Base-by-base conservation (phyloP, 1,140 invertebrate genomes). In the Stenopsyche tienmushanensis region DNA sequence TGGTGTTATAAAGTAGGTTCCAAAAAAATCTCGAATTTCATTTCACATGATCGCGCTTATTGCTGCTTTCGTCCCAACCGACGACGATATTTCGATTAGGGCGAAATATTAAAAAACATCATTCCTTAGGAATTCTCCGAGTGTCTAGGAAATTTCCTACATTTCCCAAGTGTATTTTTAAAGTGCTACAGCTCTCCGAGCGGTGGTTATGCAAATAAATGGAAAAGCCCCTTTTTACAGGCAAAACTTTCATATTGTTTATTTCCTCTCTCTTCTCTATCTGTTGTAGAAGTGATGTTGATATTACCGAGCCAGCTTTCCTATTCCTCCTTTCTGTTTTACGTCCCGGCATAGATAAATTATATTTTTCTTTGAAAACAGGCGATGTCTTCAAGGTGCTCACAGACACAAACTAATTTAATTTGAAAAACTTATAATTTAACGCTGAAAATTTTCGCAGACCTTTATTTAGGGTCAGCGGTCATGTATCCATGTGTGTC, bases 161-260 rank as follows among this genome's bases (percentile, higher is more conserved):
- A 60, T 60, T 47, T 60, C 57, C 44, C 57, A 5, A 24, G 42
- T 47, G 57, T 60, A 47, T 60, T 26, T 60, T 60, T 60, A 60
- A 60, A 47, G 57, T 49, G 25, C n/a, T 29, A 60, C 42, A 47
- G 29, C 57, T 18, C 57, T 60, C 57, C 7, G 42, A 60, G 57
- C 57, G 42, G 57, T 49, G 41, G 57, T 60, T 60, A 60, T 60
- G 57, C 57, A 60, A 60, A 60, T 60, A 60, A 60, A 60, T 60
- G 57, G 41, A 25, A 25, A 60, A 60, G 26, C 57, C 41, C 39
- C 24, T 60, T 34, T 60, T 60, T 60, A 26, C 26, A 25, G 26
- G 23, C 17, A 39, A 60, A 60, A 47, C 42, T 60, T 60, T 60
- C 57, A 47, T 60, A 60, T 60, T 60, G 57, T 60, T 60, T 60